Conservation (phyloP, 2,888 invertebrate species). For the Hypomecis punctinalis region DNA sequence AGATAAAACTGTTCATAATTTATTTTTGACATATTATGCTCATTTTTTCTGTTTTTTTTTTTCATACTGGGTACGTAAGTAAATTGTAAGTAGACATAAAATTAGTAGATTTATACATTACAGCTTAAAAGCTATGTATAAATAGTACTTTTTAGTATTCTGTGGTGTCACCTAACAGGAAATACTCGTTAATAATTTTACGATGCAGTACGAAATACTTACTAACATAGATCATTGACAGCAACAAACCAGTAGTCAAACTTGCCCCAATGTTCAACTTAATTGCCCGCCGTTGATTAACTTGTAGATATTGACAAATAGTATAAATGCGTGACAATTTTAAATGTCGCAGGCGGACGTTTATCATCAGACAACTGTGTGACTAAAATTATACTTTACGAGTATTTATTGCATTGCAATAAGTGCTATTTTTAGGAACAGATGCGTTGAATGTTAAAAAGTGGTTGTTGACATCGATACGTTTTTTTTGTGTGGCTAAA, state of each 20-base stretch:
- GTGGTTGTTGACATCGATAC: too few species aligned
- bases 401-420: conserved; percentile 1
- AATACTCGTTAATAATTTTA: not conserved
- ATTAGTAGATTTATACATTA: too few species aligned
- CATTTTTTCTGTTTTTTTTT: too few species aligned
- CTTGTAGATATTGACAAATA: conserved; percentile 4
- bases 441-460: not conserved
- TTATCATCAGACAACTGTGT: conserved; percentile 1
- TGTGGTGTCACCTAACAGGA: too few species aligned
- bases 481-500: not conserved
- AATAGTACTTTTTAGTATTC: too few species aligned
- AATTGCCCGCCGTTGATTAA: conserved; percentile 2
- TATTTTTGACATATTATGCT: too few species aligned
- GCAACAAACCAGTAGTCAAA: not conserved
- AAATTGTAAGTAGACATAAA: too few species aligned
- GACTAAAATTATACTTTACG: conserved; percentile 4
- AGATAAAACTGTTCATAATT: too few species aligned
- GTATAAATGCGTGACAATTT: conserved; percentile 12
- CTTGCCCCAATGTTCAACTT: not conserved
- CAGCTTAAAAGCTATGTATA: too few species aligned
- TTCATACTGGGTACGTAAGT: too few species aligned
- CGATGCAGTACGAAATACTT: not conserved
- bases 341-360: conserved; percentile 6
- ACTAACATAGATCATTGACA: not conserved
- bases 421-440: not conserved